Conservation (phyloP, 2,888 invertebrate species). For the Phlogophora meticulosa region DNA sequence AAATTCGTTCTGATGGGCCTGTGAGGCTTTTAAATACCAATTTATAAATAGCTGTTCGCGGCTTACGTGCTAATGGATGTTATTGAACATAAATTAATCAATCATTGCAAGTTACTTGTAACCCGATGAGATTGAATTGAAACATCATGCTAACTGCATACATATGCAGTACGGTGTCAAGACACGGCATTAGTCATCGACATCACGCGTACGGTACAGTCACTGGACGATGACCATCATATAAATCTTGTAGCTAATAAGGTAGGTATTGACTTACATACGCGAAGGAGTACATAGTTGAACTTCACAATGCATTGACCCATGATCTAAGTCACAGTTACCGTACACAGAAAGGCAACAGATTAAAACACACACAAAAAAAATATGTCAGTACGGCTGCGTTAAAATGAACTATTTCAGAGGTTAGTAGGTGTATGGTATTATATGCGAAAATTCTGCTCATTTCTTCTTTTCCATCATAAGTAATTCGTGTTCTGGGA, state of each 20-base stretch:
- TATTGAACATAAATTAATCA: slow-evolving; percentile 47
- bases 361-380: too few relatives aligned
- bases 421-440: too few relatives aligned
- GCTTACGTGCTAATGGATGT: slow-evolving; percentile 48
- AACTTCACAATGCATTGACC: slow-evolving; percentile 17
- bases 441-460: background rate
- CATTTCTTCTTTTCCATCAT: background rate
- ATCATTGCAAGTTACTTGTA: slow-evolving; percentile 37
- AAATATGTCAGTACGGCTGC: too few relatives aligned
- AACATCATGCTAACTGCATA: slow-evolving; percentile 45
- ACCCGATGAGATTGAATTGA: slow-evolving; percentile 38
- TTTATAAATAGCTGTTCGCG: slow-evolving; percentile 26
- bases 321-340: background rate
- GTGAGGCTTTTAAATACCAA: slow-evolving; percentile 34
- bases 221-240: slow-evolving; percentile 49
- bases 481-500: background rate
- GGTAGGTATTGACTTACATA: slow-evolving; percentile 34
- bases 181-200: slow-evolving; percentile 48
- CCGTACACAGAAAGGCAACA: too few relatives aligned
- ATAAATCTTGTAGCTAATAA: slow-evolving; percentile 32
- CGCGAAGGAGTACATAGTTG: background rate
- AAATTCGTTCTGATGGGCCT: slow-evolving; percentile 45
- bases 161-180: slow-evolving; percentile 36
- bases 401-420: too few relatives aligned
- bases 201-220: slow-evolving; percentile 30